phyloP scores from a whole-genome alignment of 1,140 invertebrate species.

The Phenacoccus solenopsis region DNA sequence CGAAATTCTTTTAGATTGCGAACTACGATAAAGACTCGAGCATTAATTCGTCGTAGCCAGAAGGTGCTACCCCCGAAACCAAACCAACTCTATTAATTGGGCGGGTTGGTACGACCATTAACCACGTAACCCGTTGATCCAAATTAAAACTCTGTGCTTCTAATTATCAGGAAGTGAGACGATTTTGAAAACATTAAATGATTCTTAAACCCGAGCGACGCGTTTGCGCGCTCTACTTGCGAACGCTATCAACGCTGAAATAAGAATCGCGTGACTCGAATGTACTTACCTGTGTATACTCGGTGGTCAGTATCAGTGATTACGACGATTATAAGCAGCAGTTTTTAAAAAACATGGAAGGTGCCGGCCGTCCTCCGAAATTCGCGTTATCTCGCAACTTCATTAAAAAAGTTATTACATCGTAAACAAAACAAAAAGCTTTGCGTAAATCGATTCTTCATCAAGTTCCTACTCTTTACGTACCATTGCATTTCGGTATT shows the following conservation, averaged over 20 bases:
- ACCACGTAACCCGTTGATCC: not conserved
- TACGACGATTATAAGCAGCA: constrained; percentile 7
- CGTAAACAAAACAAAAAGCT: not conserved
- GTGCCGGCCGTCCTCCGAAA: constrained; percentile 9
- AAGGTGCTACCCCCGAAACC: no score
- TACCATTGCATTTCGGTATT: not conserved
- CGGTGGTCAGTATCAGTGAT: constrained; percentile 14
- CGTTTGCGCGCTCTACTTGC: constrained; percentile 7
- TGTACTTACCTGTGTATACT: constrained; percentile 11
- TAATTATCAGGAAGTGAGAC: not conserved
- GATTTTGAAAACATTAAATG: not conserved
- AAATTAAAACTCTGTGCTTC: not conserved
- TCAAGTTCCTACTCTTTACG: not conserved
- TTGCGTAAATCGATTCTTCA: not conserved
- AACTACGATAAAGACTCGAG: not conserved
- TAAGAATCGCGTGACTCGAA: constrained; percentile 1
- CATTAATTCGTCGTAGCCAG: not conserved
- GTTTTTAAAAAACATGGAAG: constrained; percentile 14
- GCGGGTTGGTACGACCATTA: not conserved
- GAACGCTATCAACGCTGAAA: not conserved
- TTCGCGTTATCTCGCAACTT: not conserved
- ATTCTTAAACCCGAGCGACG: not conserved
- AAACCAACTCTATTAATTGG: not conserved
- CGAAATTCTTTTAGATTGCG: not conserved
- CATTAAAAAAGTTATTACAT: constrained; percentile 7